Base-by-base conservation (phyloP, 2,113 vertebrate genomes). In the Rhinichthys klamathensis region DNA sequence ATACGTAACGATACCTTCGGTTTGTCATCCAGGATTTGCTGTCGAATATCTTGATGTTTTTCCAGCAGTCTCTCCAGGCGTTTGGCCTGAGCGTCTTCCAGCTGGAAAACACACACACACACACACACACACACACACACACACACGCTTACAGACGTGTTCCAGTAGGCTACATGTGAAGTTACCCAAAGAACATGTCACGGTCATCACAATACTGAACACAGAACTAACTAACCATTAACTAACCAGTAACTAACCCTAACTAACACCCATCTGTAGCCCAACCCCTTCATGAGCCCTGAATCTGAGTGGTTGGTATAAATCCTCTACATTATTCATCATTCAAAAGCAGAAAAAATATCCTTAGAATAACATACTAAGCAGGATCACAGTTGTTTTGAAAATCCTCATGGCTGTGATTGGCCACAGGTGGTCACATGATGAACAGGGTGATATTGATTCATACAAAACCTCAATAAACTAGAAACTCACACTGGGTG, bases 41-140 rank as follows among this genome's bases (percentile, higher is more conserved):
- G 97, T n/a, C 96, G 96, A n/a, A 97, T 95, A 84, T 98, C 97
- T 90, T 99, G 97, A 88, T 99, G 97, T 91, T 97, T 97, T 88
- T 99, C 97, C 65, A 96, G 90, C 1, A 99, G 94, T 84, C 96
- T 97, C 91, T 99, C 97, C 80, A 98, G 97, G 32, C 98, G 94
- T 94, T 99, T 99, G 90, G 93, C 96, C 90, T 99, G 98, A 69
- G 98, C 97, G 18, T 99, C 98, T 92, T 99, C 98, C 95, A 99
- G 90, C 98, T 99, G 41, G 2, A 41, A 2, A 65, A 79, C 72
- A 51, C 46, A 49, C 46, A 49, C 46, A 49, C 46, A 74, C 27
- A 86, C 77, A 83, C 16, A 56, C 46, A 82, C 35, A 83, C 41
- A 81, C 27, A 84, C 16, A 78, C 27, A 79, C 72, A 51, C 44